A percentile compares a stretch with the other conserved stretches of the same genome.
Evolutionary conservation across 2,888 invertebrate species (phyloP).

Genomic region (Maniola hyperantus): DNA sequence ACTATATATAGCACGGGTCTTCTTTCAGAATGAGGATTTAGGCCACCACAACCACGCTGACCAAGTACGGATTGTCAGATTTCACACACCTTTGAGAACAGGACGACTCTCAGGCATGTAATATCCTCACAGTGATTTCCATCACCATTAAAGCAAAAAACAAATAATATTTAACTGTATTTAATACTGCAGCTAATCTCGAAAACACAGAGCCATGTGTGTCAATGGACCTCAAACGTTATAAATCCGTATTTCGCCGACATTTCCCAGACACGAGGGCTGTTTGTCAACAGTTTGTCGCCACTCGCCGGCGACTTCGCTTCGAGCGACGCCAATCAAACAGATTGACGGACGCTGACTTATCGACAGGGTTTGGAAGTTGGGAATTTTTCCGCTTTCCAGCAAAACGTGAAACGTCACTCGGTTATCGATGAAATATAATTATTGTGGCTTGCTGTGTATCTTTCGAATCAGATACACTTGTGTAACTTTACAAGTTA

Average conservation of each 20-base stretch:
- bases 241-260: neutral
- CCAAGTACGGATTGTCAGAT: too few species aligned
- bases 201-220: neutral
- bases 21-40: too few species aligned
- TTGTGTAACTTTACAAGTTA: too few species aligned
- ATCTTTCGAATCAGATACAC: too few species aligned
- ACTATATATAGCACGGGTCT: too few species aligned
- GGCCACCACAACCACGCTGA: too few species aligned
- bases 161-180: too few species aligned
- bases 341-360: conserved; percentile 15
- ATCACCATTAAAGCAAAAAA: too few species aligned
- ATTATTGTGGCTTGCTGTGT: neutral
- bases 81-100: too few species aligned
- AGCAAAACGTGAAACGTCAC: neutral
- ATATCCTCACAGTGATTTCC: too few species aligned
- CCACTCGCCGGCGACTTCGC: neutral
- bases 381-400: neutral
- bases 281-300: conserved; percentile 20
- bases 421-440: neutral
- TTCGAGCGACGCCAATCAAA: conserved; percentile 11
- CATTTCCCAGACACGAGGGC: conserved; percentile 2
- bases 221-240: neutral
- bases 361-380: conserved; percentile 8
- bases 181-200: neutral
- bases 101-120: too few species aligned